Evolutionary conservation across 2,797 vertebrate genomes (phyloP), one percentile per base, ranked within the genome.

Genomic region (Lutjanus campechanus): DNA sequence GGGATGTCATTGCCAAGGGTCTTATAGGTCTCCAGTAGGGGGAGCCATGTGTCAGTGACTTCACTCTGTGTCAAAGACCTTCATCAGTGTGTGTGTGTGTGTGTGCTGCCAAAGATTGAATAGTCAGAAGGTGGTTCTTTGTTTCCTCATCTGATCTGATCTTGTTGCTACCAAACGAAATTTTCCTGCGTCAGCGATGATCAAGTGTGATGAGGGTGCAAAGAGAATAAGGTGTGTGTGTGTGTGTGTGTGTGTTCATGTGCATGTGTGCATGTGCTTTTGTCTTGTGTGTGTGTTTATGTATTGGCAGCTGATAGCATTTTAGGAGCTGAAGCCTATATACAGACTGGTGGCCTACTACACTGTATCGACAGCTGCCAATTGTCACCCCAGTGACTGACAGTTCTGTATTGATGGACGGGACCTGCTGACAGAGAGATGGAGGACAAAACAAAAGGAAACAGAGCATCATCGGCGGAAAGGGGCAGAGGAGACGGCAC

Each of bases 331-430:
- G 89, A 93, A 72, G 80, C 85, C 87, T 87, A 56, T 90, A 87
- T 86, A 85, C 83, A 83, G 79, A 86, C 76, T 80, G 83, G 72
- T 67, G 60, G 77, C 70, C 90, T 91, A 78, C 89, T 89, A 77
- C 85, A 63, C 80, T 77, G 41, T 93, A 96, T 96, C 91, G 95
- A 95, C 95, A 95, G 91, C 91, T 93, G 94, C 91, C 94, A 89
- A 95, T 95, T 94, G 89, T 95, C 85, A 89, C 90, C 88, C 16
- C 70, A 59, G 17, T 94, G 95, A 96, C 88, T 95, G 95, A 96
- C 95, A 93, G 91, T 80, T 83, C 40, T 70, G 88, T 95, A 96
- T 96, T 95, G 95, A 96, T 93, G 92, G 92, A 93, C 82, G 22
- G 89, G 90, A 94, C 83, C 84, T 94, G 93, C 93, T 94, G 93